These are phyloP conservation scores for Shargacucullia verbasci DNA, from an alignment of 2,888 invertebrate genomes.

Conservation along the genomic window DNA sequence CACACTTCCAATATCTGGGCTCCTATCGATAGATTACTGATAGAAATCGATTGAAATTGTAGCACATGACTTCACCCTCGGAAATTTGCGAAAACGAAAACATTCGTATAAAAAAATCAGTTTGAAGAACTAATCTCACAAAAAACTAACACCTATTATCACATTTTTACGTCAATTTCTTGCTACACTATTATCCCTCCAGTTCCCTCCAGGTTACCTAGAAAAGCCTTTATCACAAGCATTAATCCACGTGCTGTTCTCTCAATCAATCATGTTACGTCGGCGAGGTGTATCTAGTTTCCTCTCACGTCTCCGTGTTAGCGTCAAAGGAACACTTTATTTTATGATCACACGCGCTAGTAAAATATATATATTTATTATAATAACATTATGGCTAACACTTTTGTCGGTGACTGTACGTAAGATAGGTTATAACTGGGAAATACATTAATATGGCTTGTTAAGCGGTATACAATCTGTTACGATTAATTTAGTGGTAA, in stretches of 20 bases:
- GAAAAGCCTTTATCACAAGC: constrained; percentile 23
- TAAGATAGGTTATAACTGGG: background rate
- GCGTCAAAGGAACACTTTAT: constrained; percentile 20
- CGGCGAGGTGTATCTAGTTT: constrained; percentile 33
- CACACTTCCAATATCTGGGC: too few relatives aligned
- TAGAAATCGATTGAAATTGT: too few relatives aligned
- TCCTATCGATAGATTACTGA: too few relatives aligned
- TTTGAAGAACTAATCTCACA: background rate
- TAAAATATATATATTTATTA: constrained; percentile 11
- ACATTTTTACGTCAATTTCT: constrained; percentile 8
- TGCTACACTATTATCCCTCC: constrained; percentile 1
- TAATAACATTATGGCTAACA: background rate
- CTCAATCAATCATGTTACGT: constrained; percentile 42
- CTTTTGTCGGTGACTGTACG: background rate
- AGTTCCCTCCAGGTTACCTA: constrained; percentile 9
- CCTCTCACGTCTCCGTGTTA: constrained; percentile 25
- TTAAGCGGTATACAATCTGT: too few relatives aligned
- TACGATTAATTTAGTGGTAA: too few relatives aligned
- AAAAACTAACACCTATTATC: background rate
- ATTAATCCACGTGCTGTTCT: constrained; percentile 16
- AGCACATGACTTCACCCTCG: too few relatives aligned
- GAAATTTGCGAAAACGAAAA: too few relatives aligned
- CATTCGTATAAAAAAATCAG: too few relatives aligned
- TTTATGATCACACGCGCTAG: constrained; percentile 13
- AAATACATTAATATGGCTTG: constrained; percentile 1